A percentile compares a stretch with the other conserved stretches of the same genome.
Conservation (phyloP, 2,113 vertebrate genomes). For the Himantopus leucocephalus region DNA sequence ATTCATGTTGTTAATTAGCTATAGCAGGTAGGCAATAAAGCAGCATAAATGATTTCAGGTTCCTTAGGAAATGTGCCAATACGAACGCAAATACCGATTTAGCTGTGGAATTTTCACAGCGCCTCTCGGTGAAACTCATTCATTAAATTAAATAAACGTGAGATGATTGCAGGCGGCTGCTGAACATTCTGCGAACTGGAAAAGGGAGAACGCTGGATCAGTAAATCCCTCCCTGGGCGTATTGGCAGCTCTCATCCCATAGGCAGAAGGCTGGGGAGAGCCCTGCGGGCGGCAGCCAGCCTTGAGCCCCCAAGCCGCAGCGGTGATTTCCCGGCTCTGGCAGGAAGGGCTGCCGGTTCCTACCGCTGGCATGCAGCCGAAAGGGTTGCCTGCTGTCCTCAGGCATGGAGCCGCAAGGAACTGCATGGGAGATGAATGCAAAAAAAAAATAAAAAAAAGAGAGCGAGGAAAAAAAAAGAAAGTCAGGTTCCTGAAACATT, state of each 20-base stretch:
- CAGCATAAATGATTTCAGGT: background rate
- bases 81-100: background rate
- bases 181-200: background rate
- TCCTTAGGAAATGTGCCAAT: constrained; percentile 33
- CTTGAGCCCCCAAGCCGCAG: background rate
- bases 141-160: constrained; percentile 3
- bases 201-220: background rate
- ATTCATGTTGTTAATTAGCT: constrained; percentile 33
- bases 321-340: background rate
- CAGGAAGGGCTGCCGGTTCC: background rate
- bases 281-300: background rate
- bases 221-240: background rate
- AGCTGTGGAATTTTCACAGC: background rate
- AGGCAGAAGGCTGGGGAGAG: background rate
- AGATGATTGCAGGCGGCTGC: background rate
- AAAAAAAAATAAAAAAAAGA: no score
- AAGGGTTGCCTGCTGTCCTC: background rate
- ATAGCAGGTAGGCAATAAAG: constrained; percentile 23
- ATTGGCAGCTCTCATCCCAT: background rate
- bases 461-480: background rate
- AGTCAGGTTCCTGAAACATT: background rate
- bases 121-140: background rate
- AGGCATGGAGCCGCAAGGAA: background rate
- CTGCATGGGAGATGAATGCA: background rate
- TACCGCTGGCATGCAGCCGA: background rate